phyloP scores from a whole-genome alignment of 2,888 invertebrate species.

The Acleris cristana region DNA sequence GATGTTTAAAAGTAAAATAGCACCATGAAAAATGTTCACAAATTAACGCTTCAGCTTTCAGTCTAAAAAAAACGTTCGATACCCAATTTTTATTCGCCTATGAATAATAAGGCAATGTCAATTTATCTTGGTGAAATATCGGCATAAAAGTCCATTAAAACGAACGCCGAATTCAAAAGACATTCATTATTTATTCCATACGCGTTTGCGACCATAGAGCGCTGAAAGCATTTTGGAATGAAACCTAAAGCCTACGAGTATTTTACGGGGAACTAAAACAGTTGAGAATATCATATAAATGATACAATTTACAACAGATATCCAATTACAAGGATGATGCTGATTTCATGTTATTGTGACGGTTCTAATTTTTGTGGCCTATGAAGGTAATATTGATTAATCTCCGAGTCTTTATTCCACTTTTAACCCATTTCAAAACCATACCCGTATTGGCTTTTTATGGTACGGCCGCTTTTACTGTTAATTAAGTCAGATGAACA shows the following conservation, averaged over 20 bases:
- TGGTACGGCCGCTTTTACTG: too few relatives aligned
- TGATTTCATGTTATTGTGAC: too few relatives aligned
- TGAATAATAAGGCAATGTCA: conserved; percentile 21
- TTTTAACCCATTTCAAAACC: too few relatives aligned
- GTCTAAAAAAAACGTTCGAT: conserved; percentile 3
- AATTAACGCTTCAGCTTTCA: background rate
- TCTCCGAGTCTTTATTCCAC: too few relatives aligned
- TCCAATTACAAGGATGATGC: too few relatives aligned
- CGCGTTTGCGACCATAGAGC: conserved; percentile 8
- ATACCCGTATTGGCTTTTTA: too few relatives aligned
- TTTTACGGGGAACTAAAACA: background rate
- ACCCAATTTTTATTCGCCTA: conserved; percentile 16
- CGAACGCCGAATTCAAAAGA: conserved; percentile 18
- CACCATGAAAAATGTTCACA: background rate
- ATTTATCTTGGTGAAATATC: conserved; percentile 28
- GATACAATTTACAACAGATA: too few relatives aligned
- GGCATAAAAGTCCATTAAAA: conserved; percentile 16
- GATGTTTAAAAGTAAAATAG: too few relatives aligned
- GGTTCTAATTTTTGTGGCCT: too few relatives aligned
- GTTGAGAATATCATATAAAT: too few relatives aligned
- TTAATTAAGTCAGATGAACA: too few relatives aligned
- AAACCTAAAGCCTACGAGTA: conserved; percentile 1
- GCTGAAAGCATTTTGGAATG: conserved; percentile 9
- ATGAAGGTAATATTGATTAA: too few relatives aligned
- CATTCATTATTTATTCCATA: conserved; percentile 21